phyloP scores from a whole-genome alignment of 2,113 vertebrate genomes.

The Catharus bicknelli region DNA sequence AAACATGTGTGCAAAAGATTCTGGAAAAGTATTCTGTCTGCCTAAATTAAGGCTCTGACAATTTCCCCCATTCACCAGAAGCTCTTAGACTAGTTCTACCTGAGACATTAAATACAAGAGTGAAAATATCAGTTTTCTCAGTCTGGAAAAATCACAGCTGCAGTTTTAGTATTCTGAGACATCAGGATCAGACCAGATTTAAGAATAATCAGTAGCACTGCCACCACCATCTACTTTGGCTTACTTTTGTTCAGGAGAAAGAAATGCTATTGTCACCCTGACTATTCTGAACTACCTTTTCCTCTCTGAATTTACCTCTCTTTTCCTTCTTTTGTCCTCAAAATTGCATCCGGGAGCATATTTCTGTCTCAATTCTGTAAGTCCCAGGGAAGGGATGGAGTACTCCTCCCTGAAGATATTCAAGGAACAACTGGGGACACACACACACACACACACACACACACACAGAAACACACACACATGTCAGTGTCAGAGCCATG shows the following conservation, averaged over 20 bases:
- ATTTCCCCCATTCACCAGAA: neutral
- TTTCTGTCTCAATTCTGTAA: neutral
- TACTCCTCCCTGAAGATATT: neutral
- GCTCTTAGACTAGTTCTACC: neutral
- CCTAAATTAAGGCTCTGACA: neutral
- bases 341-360: neutral
- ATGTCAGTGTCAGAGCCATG: neutral
- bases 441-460: accelerated
- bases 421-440: too few relatives aligned
- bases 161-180: neutral
- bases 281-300: neutral
- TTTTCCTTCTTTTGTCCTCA: neutral
- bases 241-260: neutral
- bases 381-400: too few relatives aligned
- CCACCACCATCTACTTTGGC: neutral
- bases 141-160: neutral
- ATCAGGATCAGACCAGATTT: neutral
- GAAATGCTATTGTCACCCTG: neutral
- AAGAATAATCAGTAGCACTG: neutral
- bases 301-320: neutral
- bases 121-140: neutral
- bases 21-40: neutral
- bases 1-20: accelerated
- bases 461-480: accelerated
- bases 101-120: neutral